A percentile compares a stretch with the other conserved stretches of the same genome.
Evolutionary conservation across 2,113 vertebrate species (phyloP).

Genomic region (Herpetotheres cachinnans): DNA sequence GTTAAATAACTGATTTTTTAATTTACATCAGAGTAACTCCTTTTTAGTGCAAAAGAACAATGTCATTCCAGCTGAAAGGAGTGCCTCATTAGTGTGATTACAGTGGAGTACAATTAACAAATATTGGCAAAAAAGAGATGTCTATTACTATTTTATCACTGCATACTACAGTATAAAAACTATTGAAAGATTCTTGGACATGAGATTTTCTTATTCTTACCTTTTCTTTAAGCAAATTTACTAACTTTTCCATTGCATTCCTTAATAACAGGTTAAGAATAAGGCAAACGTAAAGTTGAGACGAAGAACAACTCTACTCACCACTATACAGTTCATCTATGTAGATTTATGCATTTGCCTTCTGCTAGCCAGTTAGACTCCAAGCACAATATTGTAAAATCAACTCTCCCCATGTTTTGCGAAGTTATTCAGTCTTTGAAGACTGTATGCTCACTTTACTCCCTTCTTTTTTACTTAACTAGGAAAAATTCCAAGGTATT

Average conservation of each 20-base stretch:
- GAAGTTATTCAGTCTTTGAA: background rate
- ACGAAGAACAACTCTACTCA: background rate
- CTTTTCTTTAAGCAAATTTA: background rate
- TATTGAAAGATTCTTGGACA: background rate
- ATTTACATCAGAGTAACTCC: background rate
- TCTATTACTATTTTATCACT: background rate
- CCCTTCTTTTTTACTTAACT: background rate
- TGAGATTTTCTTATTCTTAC: background rate
- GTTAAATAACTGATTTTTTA: background rate
- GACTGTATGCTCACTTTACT: background rate
- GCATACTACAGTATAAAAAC: background rate
- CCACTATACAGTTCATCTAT: background rate
- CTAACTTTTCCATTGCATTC: background rate
- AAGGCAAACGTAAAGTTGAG: background rate
- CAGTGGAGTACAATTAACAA: background rate
- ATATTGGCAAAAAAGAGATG: background rate
- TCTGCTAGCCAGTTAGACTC: background rate
- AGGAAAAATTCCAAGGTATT: background rate
- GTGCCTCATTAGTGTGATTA: background rate
- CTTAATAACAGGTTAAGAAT: background rate
- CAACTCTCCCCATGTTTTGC: background rate
- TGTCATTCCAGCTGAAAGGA: background rate
- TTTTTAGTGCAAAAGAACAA: background rate
- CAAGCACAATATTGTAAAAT: background rate
- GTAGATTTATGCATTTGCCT: background rate